These are phyloP conservation scores for Marmota flaviventris DNA, from an alignment of 2,113 vertebrate genomes.

Conservation along the genomic window DNA sequence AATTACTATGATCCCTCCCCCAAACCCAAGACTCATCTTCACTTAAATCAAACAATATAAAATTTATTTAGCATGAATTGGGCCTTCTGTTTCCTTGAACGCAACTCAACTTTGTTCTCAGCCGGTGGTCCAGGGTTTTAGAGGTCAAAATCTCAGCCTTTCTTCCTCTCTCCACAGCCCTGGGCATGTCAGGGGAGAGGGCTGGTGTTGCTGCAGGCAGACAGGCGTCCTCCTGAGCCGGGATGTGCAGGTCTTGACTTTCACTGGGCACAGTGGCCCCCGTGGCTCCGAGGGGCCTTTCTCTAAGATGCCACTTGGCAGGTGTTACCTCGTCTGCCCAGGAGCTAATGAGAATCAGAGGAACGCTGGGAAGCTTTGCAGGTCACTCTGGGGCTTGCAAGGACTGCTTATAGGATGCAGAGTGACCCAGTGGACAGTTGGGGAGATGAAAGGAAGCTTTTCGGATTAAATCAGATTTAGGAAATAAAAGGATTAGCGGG, in stretches of 20 bases:
- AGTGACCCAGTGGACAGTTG: slow-evolving; percentile 85
- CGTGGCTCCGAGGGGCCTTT: background rate
- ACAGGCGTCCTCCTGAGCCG: background rate
- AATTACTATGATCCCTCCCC: background rate
- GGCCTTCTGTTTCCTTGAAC: background rate
- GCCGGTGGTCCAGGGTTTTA: background rate
- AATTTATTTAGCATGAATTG: background rate
- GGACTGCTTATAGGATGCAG: slow-evolving; percentile 82
- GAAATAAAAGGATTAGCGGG: slow-evolving; percentile 91
- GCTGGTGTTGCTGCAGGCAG: accelerated
- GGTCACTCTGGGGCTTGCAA: slow-evolving; percentile 79
- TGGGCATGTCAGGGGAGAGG: accelerated
- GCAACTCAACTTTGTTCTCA: background rate
- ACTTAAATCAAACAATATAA: slow-evolving; percentile 24
- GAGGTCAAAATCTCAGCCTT: background rate
- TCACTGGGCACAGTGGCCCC: background rate
- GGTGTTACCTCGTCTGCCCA: slow-evolving; percentile 68
- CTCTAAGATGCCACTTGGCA: slow-evolving; percentile 77
- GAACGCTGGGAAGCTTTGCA: slow-evolving; percentile 86
- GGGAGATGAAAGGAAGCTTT: slow-evolving; percentile 89
- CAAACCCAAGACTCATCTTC: background rate
- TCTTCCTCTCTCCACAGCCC: background rate
- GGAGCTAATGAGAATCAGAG: slow-evolving; percentile 82
- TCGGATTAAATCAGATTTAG: slow-evolving; percentile 90
- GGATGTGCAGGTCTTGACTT: background rate